phyloP scores from a whole-genome alignment of 1,140 invertebrate genomes.

The Drosophila azteca region DNA sequence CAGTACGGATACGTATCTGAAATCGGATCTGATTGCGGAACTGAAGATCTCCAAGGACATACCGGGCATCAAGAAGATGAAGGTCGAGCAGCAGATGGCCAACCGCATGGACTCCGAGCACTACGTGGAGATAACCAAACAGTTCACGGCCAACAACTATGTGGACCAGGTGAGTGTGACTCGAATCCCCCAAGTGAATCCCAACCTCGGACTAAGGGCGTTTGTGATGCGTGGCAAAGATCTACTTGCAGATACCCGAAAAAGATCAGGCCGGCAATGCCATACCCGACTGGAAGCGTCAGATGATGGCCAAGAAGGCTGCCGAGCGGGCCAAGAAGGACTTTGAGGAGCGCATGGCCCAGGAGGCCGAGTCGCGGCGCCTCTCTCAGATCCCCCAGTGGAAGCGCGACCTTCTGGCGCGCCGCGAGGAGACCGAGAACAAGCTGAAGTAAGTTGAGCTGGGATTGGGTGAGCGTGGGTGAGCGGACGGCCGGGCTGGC shows the following conservation, averaged over 20 bases:
- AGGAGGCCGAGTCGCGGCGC: slow-evolving; percentile 93
- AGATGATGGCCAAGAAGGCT: slow-evolving; percentile 96
- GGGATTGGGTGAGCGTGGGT: background rate
- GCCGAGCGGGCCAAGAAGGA: slow-evolving; percentile 96
- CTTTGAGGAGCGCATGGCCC: slow-evolving; percentile 91
- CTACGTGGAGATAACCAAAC: slow-evolving; percentile 91
- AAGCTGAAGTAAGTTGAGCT: slow-evolving; percentile 87
- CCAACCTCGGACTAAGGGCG: background rate
- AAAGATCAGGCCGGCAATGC: slow-evolving; percentile 93
- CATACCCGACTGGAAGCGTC: slow-evolving; percentile 96
- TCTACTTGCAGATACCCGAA: slow-evolving; percentile 91
- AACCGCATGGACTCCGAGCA: slow-evolving; percentile 91
- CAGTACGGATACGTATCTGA: slow-evolving; percentile 90
- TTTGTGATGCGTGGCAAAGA: slow-evolving; percentile 63
- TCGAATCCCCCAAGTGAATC: background rate
- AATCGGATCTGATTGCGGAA: slow-evolving; percentile 94
- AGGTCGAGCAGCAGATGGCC: slow-evolving; percentile 93
- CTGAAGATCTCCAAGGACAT: slow-evolving; percentile 95
- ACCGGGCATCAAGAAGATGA: slow-evolving; percentile 94
- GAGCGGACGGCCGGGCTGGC: slow-evolving; percentile 8
- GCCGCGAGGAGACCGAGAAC: slow-evolving; percentile 90
- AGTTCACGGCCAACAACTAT: slow-evolving; percentile 94
- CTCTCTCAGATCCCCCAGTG: slow-evolving; percentile 94
- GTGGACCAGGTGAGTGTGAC: slow-evolving; percentile 90
- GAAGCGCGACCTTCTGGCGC: slow-evolving; percentile 94